Evolutionary conservation across 2,888 invertebrate genomes (phyloP), one percentile per base, ranked within the genome.

Genomic region (Epinotia bilunana): DNA sequence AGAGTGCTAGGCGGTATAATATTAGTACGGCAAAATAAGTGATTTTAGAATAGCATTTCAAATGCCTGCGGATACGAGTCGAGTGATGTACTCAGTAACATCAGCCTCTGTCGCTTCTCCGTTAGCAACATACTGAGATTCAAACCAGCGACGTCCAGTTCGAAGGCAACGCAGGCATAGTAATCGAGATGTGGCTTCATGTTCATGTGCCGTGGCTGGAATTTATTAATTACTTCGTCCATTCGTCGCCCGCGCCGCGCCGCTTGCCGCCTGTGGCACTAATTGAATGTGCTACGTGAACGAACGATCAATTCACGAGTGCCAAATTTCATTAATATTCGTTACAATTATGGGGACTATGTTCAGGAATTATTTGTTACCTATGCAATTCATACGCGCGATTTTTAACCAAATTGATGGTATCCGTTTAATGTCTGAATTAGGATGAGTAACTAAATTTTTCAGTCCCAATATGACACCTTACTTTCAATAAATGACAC

Each of bases 211-310:
- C 78, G 78, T 80, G 79, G 77, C 79, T 76, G 80, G 84, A 84
- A 89, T 87, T 81, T 86, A 84, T 86, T 89, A 89, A 89, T 88
- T 87, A 87, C 84, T 83, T 82, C 79, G 81, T 78, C 73, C 81
- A 82, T 84, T 80, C 78, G 78, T 72, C 74, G 76, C 77, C 70
- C 68, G 72, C 71, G 69, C 72, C 69, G 70, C 58, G 62, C 49
- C 23, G 58, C 71, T 18, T 58, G 23, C 20, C 39, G 64, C 23
- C 68, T 57, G 68, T 72, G 65, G 73, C 80, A 80, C 80, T 86
- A 89, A 90, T 85, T 87, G 85, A 88, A 87, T 85, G 83, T 83
- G 83, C 79, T 77, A 80, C 81, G 80, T 82, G 80, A 81, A 82
- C 53, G 76, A 83, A 79, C 84, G 80, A 79, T 81, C 79, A 83